Evolutionary conservation across 2,888 invertebrate species (phyloP).

Genomic region (Drosophila putrida): DNA sequence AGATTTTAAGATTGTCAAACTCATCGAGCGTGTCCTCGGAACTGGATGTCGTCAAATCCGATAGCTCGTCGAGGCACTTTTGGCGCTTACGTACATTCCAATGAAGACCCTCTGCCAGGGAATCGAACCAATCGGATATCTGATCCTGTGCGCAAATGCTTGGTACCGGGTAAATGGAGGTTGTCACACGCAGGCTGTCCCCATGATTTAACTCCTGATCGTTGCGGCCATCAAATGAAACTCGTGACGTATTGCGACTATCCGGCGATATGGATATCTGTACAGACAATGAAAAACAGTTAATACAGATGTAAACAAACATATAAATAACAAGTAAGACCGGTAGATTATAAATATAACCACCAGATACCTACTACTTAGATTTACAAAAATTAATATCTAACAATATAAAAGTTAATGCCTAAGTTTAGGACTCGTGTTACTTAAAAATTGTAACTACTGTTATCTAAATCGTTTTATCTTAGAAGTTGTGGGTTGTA

Average conservation of each 20-base stretch:
- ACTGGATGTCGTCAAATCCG: conserved; percentile 88
- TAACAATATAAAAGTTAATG: no score
- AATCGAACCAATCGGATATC: conserved; percentile 99
- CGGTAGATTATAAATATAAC: no score
- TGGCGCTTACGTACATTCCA: conserved; percentile 99
- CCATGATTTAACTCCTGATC: conserved; percentile 97
- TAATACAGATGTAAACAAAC: background rate
- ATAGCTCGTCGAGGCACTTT: conserved; percentile 91
- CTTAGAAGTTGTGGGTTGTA: no score
- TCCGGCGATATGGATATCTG: conserved; percentile 95
- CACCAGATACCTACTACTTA: no score
- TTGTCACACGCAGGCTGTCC: conserved; percentile 97
- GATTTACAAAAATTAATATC: no score
- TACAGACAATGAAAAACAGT: conserved; percentile 43
- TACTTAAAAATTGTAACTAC: no score
- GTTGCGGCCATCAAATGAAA: conserved; percentile 98
- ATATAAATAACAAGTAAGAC: background rate
- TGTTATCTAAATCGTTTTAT: no score
- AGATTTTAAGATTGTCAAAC: conserved; percentile 86
- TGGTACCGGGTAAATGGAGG: conserved; percentile 98
- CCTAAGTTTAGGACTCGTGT: no score
- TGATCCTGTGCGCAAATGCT: conserved; percentile 98
- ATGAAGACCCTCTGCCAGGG: conserved; percentile 97
- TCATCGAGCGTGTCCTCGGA: conserved; percentile 94
- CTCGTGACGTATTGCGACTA: conserved; percentile 97